Conservation (phyloP, 1,140 invertebrate genomes). For the Carposina sasakii region DNA sequence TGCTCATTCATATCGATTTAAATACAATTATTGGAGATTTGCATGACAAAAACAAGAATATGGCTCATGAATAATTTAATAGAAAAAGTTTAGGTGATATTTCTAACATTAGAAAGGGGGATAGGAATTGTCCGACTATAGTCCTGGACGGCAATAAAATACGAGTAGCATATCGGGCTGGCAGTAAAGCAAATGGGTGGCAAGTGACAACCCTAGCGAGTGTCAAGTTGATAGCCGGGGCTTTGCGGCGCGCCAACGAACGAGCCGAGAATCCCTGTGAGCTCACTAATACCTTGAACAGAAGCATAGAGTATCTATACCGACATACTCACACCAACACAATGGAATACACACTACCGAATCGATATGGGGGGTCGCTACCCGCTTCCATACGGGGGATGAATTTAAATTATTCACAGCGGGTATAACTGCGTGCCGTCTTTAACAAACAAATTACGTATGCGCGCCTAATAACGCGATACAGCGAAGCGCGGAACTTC, state of each 20-base stretch:
- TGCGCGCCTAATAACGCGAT: conserved; percentile 67
- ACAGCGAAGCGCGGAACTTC: conserved; percentile 46
- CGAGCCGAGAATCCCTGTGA: conserved; percentile 45
- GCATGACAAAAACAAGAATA: conserved; percentile 38
- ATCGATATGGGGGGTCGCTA: conserved; percentile 55
- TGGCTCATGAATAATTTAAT: conserved; percentile 46
- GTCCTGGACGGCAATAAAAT: conserved; percentile 12
- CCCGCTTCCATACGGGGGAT: conserved; percentile 51
- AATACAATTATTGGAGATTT: conserved; percentile 55
- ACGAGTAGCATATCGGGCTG: not conserved
- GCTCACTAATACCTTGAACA: conserved; percentile 50
- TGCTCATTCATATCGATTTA: too few relatives aligned
- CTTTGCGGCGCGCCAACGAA: conserved; percentile 52
- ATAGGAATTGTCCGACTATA: too few relatives aligned
- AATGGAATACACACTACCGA: conserved; percentile 37
- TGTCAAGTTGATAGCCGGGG: conserved; percentile 42
- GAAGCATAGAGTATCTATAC: too few relatives aligned
- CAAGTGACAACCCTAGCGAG: conserved; percentile 23
- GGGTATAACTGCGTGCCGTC: conserved; percentile 66
- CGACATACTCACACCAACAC: conserved; percentile 35
- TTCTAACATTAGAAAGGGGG: too few relatives aligned
- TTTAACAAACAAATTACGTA: conserved; percentile 72
- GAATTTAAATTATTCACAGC: conserved; percentile 71
- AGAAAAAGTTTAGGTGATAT: conserved; percentile 22
- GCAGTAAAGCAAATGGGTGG: not conserved